Evolutionary conservation across 2,797 vertebrate genomes (phyloP).

Genomic region (Centroberyx gerrardi): DNA sequence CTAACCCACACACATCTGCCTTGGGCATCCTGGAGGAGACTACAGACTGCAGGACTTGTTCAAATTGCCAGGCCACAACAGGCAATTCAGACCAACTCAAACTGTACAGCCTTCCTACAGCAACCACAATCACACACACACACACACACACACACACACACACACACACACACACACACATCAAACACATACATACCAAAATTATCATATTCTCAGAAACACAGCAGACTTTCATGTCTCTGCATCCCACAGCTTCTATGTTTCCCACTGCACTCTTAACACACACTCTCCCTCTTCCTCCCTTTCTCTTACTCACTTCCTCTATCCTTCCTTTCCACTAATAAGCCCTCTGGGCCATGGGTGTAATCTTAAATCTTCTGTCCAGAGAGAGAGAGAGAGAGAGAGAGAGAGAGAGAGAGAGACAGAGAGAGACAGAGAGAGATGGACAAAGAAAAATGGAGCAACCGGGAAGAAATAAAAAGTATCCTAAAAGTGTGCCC

Average conservation of each 20-base stretch:
- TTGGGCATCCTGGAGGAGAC: not conserved
- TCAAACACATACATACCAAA: not conserved
- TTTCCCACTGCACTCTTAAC: constrained; percentile 41
- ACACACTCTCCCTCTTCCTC: not conserved
- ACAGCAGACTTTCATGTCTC: constrained; percentile 22
- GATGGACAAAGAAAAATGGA: constrained; percentile 26
- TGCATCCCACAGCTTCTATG: constrained; percentile 16
- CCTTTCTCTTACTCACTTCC: constrained; percentile 40
- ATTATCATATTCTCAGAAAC: not conserved
- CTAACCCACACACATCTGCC: not conserved
- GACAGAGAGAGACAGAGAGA: not conserved
- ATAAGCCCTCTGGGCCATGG: constrained; percentile 43
- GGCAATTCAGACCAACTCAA: too few species aligned
- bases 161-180: not conserved
- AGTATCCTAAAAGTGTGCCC: constrained; percentile 15
- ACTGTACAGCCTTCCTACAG: too few species aligned
- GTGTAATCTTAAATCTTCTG: constrained; percentile 53
- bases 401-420: not conserved
- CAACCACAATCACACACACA: not conserved
- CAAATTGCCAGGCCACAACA: too few species aligned
- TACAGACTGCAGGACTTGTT: too few species aligned
- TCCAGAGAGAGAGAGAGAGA: constrained; percentile 21
- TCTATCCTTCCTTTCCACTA: constrained; percentile 50
- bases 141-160: constrained; percentile 5
- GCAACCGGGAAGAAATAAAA: constrained; percentile 38